phyloP scores from a whole-genome alignment of 2,888 invertebrate genomes.

The Criorhina ranunculi region DNA sequence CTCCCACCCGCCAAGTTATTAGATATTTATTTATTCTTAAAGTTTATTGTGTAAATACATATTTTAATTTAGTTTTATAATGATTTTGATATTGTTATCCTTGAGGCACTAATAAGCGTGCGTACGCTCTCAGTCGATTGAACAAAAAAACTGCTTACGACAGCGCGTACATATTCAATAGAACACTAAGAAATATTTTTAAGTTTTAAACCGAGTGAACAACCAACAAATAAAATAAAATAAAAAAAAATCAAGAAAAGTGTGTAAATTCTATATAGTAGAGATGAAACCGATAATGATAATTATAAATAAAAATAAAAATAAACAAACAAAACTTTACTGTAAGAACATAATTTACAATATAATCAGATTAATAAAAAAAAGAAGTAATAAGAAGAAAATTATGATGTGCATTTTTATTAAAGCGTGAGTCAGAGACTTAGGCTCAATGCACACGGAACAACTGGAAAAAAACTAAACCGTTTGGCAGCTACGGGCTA shows the following conservation, averaged over 20 bases:
- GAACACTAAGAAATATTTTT: constrained; percentile 57
- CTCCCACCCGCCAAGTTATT: constrained; percentile 67
- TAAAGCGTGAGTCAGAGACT: too few species aligned
- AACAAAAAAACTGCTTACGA: constrained; percentile 33
- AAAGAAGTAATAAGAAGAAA: constrained; percentile 44
- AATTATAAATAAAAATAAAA: constrained; percentile 55
- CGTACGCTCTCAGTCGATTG: constrained; percentile 44
- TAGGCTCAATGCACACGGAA: too few species aligned
- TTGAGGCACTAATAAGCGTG: constrained; percentile 53
- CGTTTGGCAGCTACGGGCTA: too few species aligned
- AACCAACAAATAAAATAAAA: constrained; percentile 37
- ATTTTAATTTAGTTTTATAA: constrained; percentile 53
- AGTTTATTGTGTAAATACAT: constrained; percentile 68
- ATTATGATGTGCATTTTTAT: background rate
- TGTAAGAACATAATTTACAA: constrained; percentile 72
- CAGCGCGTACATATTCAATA: constrained; percentile 52
- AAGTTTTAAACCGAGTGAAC: constrained; percentile 72
- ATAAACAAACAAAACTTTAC: constrained; percentile 48
- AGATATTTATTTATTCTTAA: constrained; percentile 74
- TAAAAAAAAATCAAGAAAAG: constrained; percentile 29
- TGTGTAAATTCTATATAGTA: constrained; percentile 68
- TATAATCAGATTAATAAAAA: constrained; percentile 75
- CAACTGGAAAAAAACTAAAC: too few species aligned
- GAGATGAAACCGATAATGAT: constrained; percentile 54
- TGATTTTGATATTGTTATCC: constrained; percentile 57